Conservation (phyloP, 2,797 vertebrate genomes). For the Coreius guichenoti region DNA sequence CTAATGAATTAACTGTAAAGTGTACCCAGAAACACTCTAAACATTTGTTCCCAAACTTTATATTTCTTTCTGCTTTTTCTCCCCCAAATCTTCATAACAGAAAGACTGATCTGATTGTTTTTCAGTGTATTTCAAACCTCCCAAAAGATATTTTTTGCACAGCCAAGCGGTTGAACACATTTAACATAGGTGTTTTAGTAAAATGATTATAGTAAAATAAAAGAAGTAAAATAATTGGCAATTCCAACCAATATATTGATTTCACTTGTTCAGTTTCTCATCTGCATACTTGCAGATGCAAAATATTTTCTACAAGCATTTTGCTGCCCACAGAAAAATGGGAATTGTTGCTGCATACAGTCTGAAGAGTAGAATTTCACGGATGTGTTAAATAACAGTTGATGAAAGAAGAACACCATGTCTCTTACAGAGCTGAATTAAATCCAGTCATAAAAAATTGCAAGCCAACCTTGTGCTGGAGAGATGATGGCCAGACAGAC, state of each 20-base stretch:
- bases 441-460: slow-evolving; percentile 43
- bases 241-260: background rate
- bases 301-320: background rate
- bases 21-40: background rate
- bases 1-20: background rate
- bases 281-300: background rate
- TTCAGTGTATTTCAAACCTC: background rate
- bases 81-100: background rate
- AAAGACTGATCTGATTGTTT: background rate
- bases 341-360: background rate
- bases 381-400: background rate
- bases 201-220: background rate
- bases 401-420: slow-evolving; percentile 39
- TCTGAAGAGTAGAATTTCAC: background rate
- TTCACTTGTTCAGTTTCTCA: background rate
- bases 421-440: slow-evolving; percentile 43
- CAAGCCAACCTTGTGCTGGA: slow-evolving; percentile 12
- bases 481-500: background rate
- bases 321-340: background rate
- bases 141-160: background rate
- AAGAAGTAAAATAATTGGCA: background rate
- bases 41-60: background rate
- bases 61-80: background rate
- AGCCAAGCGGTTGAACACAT: background rate
- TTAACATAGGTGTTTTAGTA: slow-evolving; percentile 1